A percentile compares a stretch with the other conserved stretches of the same genome.
phyloP scores from a whole-genome alignment of 2,113 vertebrate species.

The Regulus satrapa region DNA sequence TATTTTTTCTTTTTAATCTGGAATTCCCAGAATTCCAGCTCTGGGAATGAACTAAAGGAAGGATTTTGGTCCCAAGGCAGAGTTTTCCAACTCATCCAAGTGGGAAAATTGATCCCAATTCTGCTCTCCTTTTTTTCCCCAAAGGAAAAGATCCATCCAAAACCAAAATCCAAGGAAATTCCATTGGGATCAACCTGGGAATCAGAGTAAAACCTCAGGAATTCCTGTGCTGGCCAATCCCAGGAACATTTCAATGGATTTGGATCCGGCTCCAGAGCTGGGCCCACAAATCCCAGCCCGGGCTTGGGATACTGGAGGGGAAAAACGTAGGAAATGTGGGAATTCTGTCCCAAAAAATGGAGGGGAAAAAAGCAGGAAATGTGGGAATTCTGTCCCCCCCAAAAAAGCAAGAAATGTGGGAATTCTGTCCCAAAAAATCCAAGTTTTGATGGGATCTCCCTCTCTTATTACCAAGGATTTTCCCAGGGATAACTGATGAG shows the following conservation, averaged over 20 bases:
- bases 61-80: not conserved
- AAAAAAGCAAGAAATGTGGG: not conserved
- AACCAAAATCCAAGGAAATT: no score
- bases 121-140: no score
- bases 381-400: not conserved
- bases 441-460: not conserved
- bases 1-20: not conserved
- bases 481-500: not conserved
- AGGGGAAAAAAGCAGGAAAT: not conserved
- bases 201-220: no score
- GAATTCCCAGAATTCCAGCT: not conserved
- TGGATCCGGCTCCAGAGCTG: no score
- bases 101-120: no score
- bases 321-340: not conserved
- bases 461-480: not conserved
- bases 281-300: no score
- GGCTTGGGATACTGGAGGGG: rapidly evolving
- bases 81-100: no score
- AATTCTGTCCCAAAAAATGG: not conserved
- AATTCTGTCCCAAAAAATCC: not conserved
- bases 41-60: not conserved
- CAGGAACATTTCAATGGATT: no score
- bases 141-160: no score
- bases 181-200: no score
- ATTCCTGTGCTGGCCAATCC: no score